These are phyloP conservation scores for Ceryle rudis DNA, from an alignment of 2,797 vertebrate species.

Conservation along the genomic window DNA sequence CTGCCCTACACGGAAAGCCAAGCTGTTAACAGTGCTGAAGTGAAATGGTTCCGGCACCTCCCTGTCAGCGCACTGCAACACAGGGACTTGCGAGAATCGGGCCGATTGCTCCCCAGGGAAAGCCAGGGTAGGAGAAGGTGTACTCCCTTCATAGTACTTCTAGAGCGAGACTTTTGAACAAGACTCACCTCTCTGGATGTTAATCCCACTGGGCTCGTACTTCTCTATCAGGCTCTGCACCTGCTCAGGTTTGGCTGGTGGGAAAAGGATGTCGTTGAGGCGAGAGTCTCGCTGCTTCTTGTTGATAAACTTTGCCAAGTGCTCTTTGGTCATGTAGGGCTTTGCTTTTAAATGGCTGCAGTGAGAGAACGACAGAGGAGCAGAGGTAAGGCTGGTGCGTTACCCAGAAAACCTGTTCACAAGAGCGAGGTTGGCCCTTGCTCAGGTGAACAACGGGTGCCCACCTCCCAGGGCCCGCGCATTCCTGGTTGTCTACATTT, in stretches of 20 bases:
- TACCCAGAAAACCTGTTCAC: not conserved
- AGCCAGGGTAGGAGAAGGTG: not conserved
- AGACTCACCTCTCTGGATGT: slow-evolving; percentile 89
- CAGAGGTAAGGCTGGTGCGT: not conserved
- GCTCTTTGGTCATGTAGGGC: slow-evolving; percentile 96
- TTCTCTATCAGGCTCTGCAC: slow-evolving; percentile 94
- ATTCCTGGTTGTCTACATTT: not conserved
- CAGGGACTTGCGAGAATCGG: not conserved
- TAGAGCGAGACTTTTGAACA: not conserved
- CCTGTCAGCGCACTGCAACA: too few relatives aligned
- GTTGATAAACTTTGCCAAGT: slow-evolving; percentile 94
- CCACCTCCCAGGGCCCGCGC: not conserved
- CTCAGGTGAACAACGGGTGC: not conserved
- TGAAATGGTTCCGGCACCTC: fast-evolving
- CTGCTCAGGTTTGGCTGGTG: slow-evolving; percentile 89
- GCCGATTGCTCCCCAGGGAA: not conserved
- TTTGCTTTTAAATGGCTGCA: slow-evolving; percentile 90
- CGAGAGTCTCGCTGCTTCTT: slow-evolving; percentile 94
- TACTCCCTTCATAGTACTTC: not conserved
- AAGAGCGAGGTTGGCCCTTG: not conserved
- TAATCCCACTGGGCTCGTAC: slow-evolving; percentile 88
- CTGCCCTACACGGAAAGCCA: slow-evolving; percentile 81
- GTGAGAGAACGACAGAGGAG: not conserved
- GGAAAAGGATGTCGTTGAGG: slow-evolving; percentile 93
- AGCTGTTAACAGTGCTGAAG: not conserved